Evolutionary conservation across 2,888 invertebrate genomes (phyloP).

Genomic region (Drosophila pegasa): DNA sequence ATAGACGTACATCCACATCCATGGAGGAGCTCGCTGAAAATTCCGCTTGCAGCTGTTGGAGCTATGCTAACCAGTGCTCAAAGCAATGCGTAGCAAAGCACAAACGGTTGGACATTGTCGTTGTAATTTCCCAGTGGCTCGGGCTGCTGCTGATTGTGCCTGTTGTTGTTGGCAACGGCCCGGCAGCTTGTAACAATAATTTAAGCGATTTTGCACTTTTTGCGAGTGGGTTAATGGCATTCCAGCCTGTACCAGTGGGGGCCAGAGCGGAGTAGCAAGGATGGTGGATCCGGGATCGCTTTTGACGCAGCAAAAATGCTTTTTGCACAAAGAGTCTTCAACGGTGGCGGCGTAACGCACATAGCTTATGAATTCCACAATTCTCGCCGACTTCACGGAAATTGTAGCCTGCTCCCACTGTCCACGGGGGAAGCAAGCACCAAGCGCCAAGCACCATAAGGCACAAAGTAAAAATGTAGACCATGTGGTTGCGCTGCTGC

Average conservation of each 20-base stretch:
- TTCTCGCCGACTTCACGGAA: constrained; percentile 27
- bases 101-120: constrained; percentile 36
- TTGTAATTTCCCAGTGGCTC: constrained; percentile 17
- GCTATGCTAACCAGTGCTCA: constrained; percentile 72
- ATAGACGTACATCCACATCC: background rate
- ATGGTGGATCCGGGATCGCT: constrained; percentile 40
- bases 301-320: constrained; percentile 65
- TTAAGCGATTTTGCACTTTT: constrained; percentile 71
- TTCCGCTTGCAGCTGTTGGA: constrained; percentile 68
- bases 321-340: constrained; percentile 48
- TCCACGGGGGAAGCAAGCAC: constrained; percentile 10
- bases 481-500: constrained; percentile 64
- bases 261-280: constrained; percentile 5
- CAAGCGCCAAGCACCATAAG: constrained; percentile 11
- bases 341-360: constrained; percentile 52
- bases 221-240: constrained; percentile 69
- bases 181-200: constrained; percentile 71
- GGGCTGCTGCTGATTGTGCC: constrained; percentile 24
- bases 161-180: constrained; percentile 33
- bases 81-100: constrained; percentile 53
- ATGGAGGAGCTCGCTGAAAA: constrained; percentile 42
- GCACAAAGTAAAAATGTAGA: constrained; percentile 68
- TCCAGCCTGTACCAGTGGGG: constrained; percentile 16
- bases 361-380: constrained; percentile 72
- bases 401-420: constrained; percentile 17